These are phyloP conservation scores for Hydrotaea diabolus DNA, from an alignment of 2,888 invertebrate genomes.

Conservation along the genomic window DNA sequence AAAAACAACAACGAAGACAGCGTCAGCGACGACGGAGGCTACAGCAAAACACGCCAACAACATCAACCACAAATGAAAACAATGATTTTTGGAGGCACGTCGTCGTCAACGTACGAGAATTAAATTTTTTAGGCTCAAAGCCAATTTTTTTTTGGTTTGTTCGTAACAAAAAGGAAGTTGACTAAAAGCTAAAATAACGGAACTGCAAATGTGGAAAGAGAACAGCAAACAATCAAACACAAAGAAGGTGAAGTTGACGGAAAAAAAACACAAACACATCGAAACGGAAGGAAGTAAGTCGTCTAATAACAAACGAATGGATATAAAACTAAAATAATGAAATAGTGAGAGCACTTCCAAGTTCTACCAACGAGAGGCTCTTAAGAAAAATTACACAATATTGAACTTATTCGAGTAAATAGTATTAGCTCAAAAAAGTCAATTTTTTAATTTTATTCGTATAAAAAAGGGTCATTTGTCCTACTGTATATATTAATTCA, in stretches of 20 bases:
- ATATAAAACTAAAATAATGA: no score
- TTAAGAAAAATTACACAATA: no score
- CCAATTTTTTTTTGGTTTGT: conserved; percentile 44
- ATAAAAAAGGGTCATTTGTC: no score
- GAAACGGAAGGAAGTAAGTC: conserved; percentile 34
- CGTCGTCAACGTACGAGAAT: conserved; percentile 11
- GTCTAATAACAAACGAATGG: background rate
- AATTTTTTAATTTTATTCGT: no score
- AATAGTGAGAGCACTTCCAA: no score
- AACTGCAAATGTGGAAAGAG: conserved; percentile 17
- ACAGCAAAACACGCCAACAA: background rate
- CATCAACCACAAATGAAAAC: conserved; percentile 28
- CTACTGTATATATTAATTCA: no score
- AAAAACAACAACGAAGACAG: background rate
- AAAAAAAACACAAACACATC: background rate
- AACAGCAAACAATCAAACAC: background rate
- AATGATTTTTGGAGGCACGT: conserved; percentile 51
- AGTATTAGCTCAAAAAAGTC: no score
- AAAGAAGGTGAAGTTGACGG: background rate
- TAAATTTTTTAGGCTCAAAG: conserved; percentile 43
- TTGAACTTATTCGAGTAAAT: no score
- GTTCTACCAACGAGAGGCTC: no score
- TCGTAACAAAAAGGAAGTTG: conserved; percentile 36
- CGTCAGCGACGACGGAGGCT: background rate
- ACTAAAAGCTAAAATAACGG: conserved; percentile 39